phyloP scores from a whole-genome alignment of 2,797 vertebrate genomes.

The Gallinago solitaria region DNA sequence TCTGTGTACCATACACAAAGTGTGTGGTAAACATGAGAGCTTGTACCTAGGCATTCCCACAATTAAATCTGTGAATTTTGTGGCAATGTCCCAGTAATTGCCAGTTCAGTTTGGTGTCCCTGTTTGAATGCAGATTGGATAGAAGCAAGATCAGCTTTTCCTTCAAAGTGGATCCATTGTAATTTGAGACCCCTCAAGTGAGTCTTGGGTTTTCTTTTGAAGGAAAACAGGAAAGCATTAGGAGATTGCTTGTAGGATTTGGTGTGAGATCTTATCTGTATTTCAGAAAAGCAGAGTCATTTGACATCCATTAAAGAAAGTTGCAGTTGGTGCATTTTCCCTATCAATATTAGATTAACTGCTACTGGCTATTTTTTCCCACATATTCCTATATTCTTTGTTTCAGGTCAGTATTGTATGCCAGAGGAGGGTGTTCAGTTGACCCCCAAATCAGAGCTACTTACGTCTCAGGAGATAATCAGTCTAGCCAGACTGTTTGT shows the following conservation, averaged over 20 bases:
- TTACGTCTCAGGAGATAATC: slow-evolving; percentile 88
- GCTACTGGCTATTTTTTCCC: neutral
- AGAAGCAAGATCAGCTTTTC: neutral
- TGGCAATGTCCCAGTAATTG: neutral
- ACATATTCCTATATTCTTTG: neutral
- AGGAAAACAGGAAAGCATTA: neutral
- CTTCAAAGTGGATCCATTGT: neutral
- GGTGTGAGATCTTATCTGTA: neutral
- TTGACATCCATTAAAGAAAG: neutral
- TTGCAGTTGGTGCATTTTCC: neutral
- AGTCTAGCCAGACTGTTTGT: slow-evolving; percentile 91
- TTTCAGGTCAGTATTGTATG: slow-evolving; percentile 97
- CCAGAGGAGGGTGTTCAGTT: slow-evolving; percentile 93
- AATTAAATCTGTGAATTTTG: fast-evolving
- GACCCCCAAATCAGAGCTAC: slow-evolving; percentile 87
- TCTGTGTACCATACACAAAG: neutral
- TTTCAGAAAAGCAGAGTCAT: neutral
- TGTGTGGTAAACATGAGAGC: neutral
- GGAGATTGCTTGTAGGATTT: neutral
- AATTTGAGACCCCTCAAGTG: neutral
- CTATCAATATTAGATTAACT: neutral
- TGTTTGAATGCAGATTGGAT: neutral
- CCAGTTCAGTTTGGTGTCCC: neutral
- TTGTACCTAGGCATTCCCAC: neutral
- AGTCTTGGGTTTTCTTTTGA: neutral